Base-by-base conservation (phyloP, 2,113 vertebrate species). In the Ifrita kowaldi region DNA sequence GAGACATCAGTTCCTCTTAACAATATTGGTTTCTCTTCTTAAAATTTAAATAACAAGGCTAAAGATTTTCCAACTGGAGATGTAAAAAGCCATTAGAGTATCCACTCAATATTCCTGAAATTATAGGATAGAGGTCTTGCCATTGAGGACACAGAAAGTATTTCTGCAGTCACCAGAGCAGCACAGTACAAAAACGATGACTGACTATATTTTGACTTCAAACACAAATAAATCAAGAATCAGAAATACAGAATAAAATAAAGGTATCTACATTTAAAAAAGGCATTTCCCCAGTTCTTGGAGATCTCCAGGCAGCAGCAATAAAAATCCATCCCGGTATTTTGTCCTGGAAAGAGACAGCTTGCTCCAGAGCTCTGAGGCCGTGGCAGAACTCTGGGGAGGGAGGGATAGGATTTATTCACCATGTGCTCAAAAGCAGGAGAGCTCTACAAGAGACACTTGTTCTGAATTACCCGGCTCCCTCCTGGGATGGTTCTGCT, bases 1-100 rank as follows among this genome's bases (percentile, higher is more conserved):
- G 44, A 93, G 63, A 87, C 85, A 95, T 85, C 87, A 92, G 91
- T 55, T 88, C 65, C 64, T 87, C 71, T 52, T 77, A 82, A 94
- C 95, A 91, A 84, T 88, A 94, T 78, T 92, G 92, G 46, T 75
- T 97, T 93, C 70, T 76, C 90, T 86, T 89, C 89, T 94, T 93
- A 91, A 95, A 94, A 97, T 93, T 87, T 77, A 96, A 97, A 91
- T 94, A 95, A 84, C 86, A 91, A 85, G 74, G 85, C 64, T 93
- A 94, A 87, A 91, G 70, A 64, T 95, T 92, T 93, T 92, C 84
- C 60, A 74, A 13, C 80, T 69, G 71, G 83, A 91, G 44, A 92
- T 84, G 92, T 88, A 95, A 87, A 96, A 94, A 62, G 85, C 88
- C 95, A 95, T 93, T 92, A 96, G 82, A 81, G 52, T 12, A 68